Percentiles rank a stretch among this genome's conserved stretches.
These are phyloP conservation scores for Hypomecis atomaria DNA, from an alignment of 2,888 invertebrate genomes.

Conservation along the genomic window DNA sequence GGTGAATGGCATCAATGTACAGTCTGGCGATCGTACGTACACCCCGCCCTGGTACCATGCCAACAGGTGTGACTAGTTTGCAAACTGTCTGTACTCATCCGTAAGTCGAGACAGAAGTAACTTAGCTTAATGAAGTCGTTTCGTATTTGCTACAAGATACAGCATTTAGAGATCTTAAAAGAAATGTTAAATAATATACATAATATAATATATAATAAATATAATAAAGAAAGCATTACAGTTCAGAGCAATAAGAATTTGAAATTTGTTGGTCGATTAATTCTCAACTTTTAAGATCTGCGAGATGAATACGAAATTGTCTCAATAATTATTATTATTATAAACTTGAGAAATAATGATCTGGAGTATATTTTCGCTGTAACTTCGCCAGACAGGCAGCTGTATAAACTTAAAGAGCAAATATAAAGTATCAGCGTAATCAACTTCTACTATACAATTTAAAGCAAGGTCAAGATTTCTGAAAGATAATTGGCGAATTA, in stretches of 20 bases:
- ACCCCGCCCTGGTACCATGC: constrained; percentile 41
- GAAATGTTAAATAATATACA: too few species aligned
- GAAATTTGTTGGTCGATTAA: too few species aligned
- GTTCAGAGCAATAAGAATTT: too few species aligned
- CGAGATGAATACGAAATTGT: not conserved
- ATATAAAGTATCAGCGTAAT: constrained; percentile 21
- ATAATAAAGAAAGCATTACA: too few species aligned
- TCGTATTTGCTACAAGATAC: not conserved
- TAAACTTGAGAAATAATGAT: constrained; percentile 3
- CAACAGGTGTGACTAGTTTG: constrained; percentile 44
- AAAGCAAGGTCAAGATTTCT: constrained; percentile 20
- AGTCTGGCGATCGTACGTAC: constrained; percentile 44
- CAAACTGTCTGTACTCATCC: constrained; percentile 28
- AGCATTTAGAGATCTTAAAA: too few species aligned
- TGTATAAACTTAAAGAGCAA: constrained; percentile 24
- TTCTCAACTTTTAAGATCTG: not conserved
- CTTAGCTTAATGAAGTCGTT: not conserved
- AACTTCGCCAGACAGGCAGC: constrained; percentile 27
- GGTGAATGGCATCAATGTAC: constrained; percentile 52
- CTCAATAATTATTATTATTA: not conserved
- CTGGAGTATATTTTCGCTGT: constrained; percentile 15
- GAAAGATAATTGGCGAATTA: not conserved
- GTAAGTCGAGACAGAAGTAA: constrained; percentile 14
- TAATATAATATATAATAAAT: too few species aligned
- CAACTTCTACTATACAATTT: constrained; percentile 13